Percentiles rank a stretch among this genome's conserved stretches.
Conservation (phyloP, 2,888 invertebrate species). For the Copidosoma aretas region DNA sequence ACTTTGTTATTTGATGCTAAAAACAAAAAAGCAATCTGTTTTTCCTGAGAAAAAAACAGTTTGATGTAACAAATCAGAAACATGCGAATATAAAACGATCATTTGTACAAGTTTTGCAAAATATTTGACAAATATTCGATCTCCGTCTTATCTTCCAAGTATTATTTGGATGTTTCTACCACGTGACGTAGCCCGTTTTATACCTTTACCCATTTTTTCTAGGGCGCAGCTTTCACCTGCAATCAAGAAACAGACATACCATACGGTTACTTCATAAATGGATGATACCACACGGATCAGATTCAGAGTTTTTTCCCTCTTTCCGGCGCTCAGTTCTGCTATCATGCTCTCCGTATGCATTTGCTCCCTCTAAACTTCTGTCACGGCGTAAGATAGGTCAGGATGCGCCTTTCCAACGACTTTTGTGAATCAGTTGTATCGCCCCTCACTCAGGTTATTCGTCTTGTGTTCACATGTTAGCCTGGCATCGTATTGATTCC, state of each 20-base stretch:
- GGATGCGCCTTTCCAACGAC: conserved; percentile 15
- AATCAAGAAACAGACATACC: background rate
- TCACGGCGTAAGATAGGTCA: conserved; percentile 3
- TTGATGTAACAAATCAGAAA: no score
- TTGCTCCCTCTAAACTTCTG: conserved; percentile 13
- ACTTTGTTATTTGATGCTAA: no score
- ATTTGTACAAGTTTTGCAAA: no score
- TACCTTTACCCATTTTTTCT: background rate
- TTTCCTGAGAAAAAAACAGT: no score
- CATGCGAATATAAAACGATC: no score
- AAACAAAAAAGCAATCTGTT: no score
- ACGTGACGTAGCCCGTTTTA: background rate
- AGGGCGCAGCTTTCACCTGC: background rate
- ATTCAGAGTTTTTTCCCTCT: background rate
- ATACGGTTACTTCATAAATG: background rate
- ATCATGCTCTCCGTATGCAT: conserved; percentile 7
- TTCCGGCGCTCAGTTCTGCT: background rate
- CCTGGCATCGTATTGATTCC: no score
- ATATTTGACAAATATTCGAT: background rate
- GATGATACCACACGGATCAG: no score
- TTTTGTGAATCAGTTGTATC: conserved; percentile 10
- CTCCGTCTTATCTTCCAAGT: background rate
- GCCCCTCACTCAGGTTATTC: background rate
- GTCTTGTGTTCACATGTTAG: no score
- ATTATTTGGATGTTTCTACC: background rate